Percentiles rank a stretch among this genome's conserved stretches.
Evolutionary conservation across 2,113 vertebrate species (phyloP).

Genomic region (Hypanus sabinus): DNA sequence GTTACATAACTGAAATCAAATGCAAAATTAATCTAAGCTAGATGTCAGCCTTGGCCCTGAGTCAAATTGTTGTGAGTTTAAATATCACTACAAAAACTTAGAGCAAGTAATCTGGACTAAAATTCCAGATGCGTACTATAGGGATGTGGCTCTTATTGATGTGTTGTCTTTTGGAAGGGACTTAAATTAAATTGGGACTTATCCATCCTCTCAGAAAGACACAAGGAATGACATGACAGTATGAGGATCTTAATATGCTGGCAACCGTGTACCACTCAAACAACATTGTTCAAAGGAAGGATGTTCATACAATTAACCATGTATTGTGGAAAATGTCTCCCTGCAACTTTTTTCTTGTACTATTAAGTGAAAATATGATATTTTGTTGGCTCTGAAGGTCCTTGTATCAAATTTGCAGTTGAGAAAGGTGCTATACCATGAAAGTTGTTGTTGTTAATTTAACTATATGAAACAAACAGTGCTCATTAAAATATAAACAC

Average conservation of each 20-base stretch:
- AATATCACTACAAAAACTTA: background rate
- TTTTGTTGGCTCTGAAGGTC: background rate
- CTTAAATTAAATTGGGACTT: background rate
- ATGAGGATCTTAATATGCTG: background rate
- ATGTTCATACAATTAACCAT: background rate
- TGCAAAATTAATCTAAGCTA: background rate
- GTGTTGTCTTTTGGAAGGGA: background rate
- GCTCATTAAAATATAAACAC: too few relatives aligned
- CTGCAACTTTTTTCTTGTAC: background rate
- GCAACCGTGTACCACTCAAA: background rate
- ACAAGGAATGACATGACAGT: background rate
- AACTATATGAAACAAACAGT: background rate
- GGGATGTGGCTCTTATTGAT: too few relatives aligned
- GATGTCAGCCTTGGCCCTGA: background rate
- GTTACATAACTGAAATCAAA: background rate
- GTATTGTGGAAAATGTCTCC: background rate
- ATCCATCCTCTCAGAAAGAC: background rate
- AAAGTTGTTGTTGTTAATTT: background rate
- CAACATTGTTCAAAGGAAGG: background rate
- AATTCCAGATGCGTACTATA: too few relatives aligned
- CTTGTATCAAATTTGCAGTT: background rate
- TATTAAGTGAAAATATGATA: background rate
- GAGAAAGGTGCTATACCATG: background rate
- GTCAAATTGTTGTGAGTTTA: background rate
- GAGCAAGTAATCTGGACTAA: background rate